Evolutionary conservation across 2,888 invertebrate genomes (phyloP).

Genomic region (Cheilosia pagana): DNA sequence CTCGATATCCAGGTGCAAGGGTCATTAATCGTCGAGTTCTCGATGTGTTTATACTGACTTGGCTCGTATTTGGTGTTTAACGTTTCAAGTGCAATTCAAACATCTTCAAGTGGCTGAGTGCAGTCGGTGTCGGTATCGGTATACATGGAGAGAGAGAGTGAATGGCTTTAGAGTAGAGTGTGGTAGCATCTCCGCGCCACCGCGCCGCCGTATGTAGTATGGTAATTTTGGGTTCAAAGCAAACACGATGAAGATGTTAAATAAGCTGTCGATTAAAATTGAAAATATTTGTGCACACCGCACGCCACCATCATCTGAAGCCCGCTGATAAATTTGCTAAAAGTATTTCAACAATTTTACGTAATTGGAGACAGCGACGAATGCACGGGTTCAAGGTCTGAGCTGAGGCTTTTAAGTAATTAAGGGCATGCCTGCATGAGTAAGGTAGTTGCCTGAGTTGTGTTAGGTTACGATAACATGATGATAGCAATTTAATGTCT

Average conservation of each 20-base stretch:
- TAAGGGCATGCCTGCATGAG: conserved; percentile 51
- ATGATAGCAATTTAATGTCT: conserved; percentile 21
- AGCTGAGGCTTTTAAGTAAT: conserved; percentile 56
- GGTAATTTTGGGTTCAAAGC: conserved; percentile 69
- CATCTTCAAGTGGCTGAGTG: conserved; percentile 63
- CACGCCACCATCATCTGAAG: background rate
- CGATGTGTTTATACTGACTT: conserved; percentile 29
- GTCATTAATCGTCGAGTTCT: conserved; percentile 70
- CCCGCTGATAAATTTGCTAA: conserved; percentile 1
- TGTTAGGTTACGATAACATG: conserved; percentile 36
- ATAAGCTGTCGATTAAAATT: conserved; percentile 62
- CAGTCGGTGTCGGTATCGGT: conserved; percentile 24
- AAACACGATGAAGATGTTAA: conserved; percentile 73
- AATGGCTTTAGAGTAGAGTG: conserved; percentile 43
- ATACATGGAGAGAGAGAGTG: conserved; percentile 12
- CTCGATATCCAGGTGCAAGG: conserved; percentile 68
- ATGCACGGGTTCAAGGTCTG: conserved; percentile 58
- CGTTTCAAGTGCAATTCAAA: conserved; percentile 73
- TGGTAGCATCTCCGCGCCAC: conserved; percentile 28
- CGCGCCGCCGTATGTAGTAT: conserved; percentile 53
- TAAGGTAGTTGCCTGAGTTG: conserved; percentile 37
- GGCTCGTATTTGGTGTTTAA: conserved; percentile 62
- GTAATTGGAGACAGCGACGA: conserved; percentile 40
- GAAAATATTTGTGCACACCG: conserved; percentile 12
- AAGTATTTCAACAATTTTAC: conserved; percentile 57